phyloP scores from a whole-genome alignment of 1,140 invertebrate genomes.

The Paracyclopina nana region DNA sequence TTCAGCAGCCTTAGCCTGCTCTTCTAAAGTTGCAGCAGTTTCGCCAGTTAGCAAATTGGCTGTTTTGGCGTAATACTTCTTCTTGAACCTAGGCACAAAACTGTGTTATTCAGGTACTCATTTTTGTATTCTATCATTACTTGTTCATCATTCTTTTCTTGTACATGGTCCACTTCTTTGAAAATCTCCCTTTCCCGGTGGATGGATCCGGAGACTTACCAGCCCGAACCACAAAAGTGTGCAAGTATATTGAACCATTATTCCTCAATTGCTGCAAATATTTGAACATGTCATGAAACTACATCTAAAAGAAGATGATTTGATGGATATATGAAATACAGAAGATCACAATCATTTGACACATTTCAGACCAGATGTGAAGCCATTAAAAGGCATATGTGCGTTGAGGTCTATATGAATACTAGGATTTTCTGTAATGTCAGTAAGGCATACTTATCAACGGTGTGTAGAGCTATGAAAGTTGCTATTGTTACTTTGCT shows the following conservation, averaged over 20 bases:
- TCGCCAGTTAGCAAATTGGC: slow-evolving; percentile 87
- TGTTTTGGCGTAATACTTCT: slow-evolving; percentile 62
- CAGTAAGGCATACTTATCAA: too few species aligned
- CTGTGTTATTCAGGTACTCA: background rate
- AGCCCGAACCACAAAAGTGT: slow-evolving; percentile 59
- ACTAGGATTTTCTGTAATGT: too few species aligned
- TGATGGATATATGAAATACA: too few species aligned
- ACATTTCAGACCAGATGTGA: too few species aligned
- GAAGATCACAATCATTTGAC: too few species aligned
- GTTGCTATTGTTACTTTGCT: too few species aligned
- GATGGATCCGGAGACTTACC: slow-evolving; percentile 59
- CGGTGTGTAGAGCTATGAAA: too few species aligned
- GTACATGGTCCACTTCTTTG: slow-evolving; percentile 47
- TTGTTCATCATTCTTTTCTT: slow-evolving; percentile 66
- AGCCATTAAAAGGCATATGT: too few species aligned
- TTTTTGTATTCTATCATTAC: slow-evolving; percentile 16
- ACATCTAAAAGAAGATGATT: too few species aligned
- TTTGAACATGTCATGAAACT: too few species aligned
- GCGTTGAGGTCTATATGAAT: too few species aligned
- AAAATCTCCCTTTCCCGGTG: slow-evolving; percentile 39
- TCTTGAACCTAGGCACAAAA: slow-evolving; percentile 40
- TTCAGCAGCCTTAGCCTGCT: slow-evolving; percentile 46
- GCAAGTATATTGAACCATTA: slow-evolving; percentile 85
- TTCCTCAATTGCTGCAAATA: slow-evolving; percentile 54
- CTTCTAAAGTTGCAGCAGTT: slow-evolving; percentile 50